Percentiles rank a stretch among this genome's conserved stretches.
These are phyloP conservation scores for Drosophila miranda DNA, from an alignment of 1,140 invertebrate species.

Conservation along the genomic window DNA sequence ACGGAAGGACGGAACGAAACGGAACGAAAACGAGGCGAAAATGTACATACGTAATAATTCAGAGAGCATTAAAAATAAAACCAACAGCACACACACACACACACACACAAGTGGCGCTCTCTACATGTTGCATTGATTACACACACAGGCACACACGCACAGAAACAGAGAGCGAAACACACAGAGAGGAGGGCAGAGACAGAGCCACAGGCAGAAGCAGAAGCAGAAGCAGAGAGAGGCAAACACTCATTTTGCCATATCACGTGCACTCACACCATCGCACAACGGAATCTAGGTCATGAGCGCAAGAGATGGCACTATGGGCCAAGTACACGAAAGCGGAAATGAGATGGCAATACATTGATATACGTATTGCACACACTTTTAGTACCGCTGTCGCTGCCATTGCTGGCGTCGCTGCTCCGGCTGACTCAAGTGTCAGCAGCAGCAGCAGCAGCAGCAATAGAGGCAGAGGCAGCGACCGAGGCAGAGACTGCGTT, in stretches of 20 bases:
- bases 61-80: conserved; percentile 76
- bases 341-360: conserved; percentile 79
- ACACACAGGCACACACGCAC: conserved; percentile 42
- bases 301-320: conserved; percentile 82
- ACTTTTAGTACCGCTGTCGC: conserved; percentile 33
- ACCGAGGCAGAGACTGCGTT: not conserved
- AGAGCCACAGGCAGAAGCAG: too few relatives aligned
- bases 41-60: conserved; percentile 73
- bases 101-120: conserved; percentile 43
- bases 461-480: not conserved
- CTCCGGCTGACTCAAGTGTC: conserved; percentile 45
- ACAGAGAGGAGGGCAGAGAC: not conserved
- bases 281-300: conserved; percentile 80
- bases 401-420: conserved; percentile 28
- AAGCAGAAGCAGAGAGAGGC: not conserved
- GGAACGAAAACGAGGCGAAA: conserved; percentile 61
- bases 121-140: conserved; percentile 82
- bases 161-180: conserved; percentile 13
- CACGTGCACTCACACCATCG: conserved; percentile 69
- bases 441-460: conserved; percentile 18
- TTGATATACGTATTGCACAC: conserved; percentile 63
- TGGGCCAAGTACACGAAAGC: conserved; percentile 71
- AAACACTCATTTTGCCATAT: conserved; percentile 65
- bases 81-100: conserved; percentile 29
- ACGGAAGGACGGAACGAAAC: conserved; percentile 62